These are phyloP conservation scores for Strix aluco DNA, from an alignment of 2,113 vertebrate genomes.

Conservation along the genomic window DNA sequence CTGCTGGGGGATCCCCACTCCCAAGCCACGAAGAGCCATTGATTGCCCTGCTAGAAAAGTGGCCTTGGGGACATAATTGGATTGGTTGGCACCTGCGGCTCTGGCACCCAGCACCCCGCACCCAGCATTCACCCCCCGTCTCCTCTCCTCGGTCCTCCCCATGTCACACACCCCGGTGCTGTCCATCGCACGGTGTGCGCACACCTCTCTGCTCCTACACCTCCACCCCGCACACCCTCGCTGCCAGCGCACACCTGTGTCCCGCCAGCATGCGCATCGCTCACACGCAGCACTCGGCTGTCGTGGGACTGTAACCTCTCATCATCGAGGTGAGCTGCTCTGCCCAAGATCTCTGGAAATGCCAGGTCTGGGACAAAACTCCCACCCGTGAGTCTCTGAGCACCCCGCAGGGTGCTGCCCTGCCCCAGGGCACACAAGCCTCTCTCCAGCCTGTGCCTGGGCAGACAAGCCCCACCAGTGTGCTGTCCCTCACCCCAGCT, in stretches of 20 bases:
- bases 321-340: background rate
- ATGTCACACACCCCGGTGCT: background rate
- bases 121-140: background rate
- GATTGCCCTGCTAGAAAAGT: background rate
- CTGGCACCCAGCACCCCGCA: background rate
- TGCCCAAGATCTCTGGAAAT: fast-evolving
- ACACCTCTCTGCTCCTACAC: background rate
- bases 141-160: background rate
- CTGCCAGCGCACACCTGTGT: fast-evolving
- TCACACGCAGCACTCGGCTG: background rate
- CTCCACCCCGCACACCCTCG: fast-evolving
- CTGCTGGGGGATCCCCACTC: background rate
- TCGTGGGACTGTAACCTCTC: background rate
- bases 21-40: fast-evolving
- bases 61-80: background rate
- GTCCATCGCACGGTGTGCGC: fast-evolving
- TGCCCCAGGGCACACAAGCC: background rate
- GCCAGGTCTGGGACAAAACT: background rate
- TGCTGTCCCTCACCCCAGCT: background rate
- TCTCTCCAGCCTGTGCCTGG: background rate
- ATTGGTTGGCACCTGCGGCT: background rate
- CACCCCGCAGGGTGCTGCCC: background rate
- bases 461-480: background rate
- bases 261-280: fast-evolving
- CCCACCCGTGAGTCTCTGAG: background rate